Conservation (phyloP, 2,113 vertebrate species). For the Stegostoma tigrinum region DNA sequence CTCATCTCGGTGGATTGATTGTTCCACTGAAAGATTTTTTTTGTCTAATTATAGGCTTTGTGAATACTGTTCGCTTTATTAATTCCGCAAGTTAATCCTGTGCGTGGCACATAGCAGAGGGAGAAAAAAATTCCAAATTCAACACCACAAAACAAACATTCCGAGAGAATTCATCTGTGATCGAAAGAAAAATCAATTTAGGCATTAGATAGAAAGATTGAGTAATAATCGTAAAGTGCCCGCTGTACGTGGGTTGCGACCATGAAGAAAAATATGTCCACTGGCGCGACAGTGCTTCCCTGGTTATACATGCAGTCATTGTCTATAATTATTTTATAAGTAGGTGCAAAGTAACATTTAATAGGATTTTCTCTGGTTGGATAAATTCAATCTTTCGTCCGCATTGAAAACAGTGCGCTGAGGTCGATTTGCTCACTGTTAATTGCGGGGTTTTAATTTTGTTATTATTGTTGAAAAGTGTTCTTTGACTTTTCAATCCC, state of each 20-base stretch:
- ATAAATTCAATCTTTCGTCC: too few species aligned
- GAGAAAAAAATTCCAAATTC: neutral
- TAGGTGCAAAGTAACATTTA: neutral
- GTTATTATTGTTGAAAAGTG: neutral
- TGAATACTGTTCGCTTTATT: neutral
- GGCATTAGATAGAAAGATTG: neutral
- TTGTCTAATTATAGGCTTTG: constrained; percentile 5
- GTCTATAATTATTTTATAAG: neutral
- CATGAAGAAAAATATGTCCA: neutral
- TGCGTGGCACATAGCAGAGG: neutral
- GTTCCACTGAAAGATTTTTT: neutral
- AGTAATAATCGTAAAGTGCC: neutral
- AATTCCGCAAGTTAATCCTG: neutral
- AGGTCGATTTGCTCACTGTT: neutral
- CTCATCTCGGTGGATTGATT: neutral
- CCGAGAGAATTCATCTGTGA: neutral
- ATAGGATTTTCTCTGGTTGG: neutral
- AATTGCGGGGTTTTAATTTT: neutral
- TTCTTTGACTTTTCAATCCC: neutral
- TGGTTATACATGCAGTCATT: neutral
- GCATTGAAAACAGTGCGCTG: neutral
- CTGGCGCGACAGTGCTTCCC: neutral
- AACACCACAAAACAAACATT: neutral
- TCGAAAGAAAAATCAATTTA: neutral
- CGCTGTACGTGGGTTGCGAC: neutral